Percentiles rank a stretch among this genome's conserved stretches.
Evolutionary conservation across 2,888 invertebrate species (phyloP).

Genomic region (Rhopalosiphum nymphaeae): DNA sequence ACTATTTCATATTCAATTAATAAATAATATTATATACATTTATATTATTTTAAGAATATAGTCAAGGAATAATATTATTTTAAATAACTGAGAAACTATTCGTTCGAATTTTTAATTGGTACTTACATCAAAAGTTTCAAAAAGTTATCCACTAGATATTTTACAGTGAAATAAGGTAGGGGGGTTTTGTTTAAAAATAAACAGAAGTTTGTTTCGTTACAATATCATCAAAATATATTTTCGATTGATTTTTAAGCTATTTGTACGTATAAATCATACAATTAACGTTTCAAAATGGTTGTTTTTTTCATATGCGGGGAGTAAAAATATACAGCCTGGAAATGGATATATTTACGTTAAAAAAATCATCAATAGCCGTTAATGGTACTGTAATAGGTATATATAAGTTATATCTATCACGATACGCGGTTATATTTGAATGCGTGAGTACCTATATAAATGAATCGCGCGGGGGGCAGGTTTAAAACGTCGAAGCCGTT

Average conservation of each 20-base stretch:
- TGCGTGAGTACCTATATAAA: background rate
- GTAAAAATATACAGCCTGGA: background rate
- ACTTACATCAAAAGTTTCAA: too few relatives aligned
- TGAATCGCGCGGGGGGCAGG: background rate
- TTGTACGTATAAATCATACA: background rate
- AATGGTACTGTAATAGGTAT: too few relatives aligned
- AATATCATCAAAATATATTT: background rate
- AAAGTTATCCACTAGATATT: too few relatives aligned
- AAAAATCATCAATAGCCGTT: background rate
- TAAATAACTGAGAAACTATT: too few relatives aligned
- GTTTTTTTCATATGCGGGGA: background rate
- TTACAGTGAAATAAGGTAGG: too few relatives aligned
- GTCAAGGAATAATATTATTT: too few relatives aligned
- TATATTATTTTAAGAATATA: too few relatives aligned
- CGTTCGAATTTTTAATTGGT: too few relatives aligned
- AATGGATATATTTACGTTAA: background rate
- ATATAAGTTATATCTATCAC: too few relatives aligned
- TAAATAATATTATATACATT: background rate
- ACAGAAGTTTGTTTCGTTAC: too few relatives aligned
- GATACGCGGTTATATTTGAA: background rate
- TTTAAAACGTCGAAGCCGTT: background rate
- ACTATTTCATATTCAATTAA: background rate
- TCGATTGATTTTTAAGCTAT: background rate
- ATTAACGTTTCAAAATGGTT: background rate
- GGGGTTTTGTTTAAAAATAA: too few relatives aligned